phyloP scores from a whole-genome alignment of 2,797 vertebrate species.

The Falco concolor region DNA sequence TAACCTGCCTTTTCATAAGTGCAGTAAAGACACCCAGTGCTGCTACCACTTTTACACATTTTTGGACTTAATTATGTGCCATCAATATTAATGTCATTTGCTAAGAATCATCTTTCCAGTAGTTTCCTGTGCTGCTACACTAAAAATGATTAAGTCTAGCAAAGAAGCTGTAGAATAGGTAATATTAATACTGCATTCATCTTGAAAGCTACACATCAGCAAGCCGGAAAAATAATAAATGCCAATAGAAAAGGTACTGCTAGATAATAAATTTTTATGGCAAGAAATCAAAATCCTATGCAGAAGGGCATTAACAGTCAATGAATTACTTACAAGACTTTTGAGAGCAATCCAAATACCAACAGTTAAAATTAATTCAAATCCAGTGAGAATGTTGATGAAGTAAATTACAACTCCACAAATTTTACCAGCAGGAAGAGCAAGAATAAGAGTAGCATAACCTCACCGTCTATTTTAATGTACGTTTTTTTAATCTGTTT shows the following conservation, averaged over 20 bases:
- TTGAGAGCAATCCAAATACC: background rate
- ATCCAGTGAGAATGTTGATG: background rate
- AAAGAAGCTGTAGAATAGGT: background rate
- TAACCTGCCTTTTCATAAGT: background rate
- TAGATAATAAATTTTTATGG: background rate
- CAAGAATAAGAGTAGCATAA: background rate
- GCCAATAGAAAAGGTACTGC: background rate
- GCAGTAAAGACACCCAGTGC: background rate
- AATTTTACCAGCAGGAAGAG: background rate
- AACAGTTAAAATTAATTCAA: background rate
- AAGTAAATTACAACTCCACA: background rate
- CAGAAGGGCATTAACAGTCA: background rate
- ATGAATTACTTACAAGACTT: background rate
- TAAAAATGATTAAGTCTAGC: slow-evolving; percentile 4
- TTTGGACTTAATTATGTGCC: background rate
- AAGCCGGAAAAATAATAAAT: background rate
- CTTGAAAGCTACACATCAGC: background rate
- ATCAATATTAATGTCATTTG: slow-evolving; percentile 28
- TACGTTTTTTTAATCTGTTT: background rate
- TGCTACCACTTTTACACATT: background rate
- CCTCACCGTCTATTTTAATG: background rate
- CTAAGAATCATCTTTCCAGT: background rate
- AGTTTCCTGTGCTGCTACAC: background rate
- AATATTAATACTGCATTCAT: background rate
- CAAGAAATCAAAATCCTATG: background rate